Evolutionary conservation across 2,888 invertebrate genomes (phyloP), one percentile per base, ranked within the genome.

Genomic region (Caenorhabditis parvicauda): DNA sequence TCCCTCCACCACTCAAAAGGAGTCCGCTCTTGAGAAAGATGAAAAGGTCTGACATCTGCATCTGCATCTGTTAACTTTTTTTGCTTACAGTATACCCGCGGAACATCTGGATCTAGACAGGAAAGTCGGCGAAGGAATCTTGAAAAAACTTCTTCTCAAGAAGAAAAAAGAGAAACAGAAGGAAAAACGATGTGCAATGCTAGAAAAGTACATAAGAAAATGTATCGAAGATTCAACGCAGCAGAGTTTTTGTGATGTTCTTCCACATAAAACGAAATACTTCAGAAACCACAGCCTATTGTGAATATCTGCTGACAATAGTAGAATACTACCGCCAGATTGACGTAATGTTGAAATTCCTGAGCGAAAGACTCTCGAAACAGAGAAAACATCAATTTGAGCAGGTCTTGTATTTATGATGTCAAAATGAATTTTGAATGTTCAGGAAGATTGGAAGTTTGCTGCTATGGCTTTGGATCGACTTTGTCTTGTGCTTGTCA

Each of bases 111-210:
- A 56, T 42, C 52, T 74, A 35, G 64, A 64, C 28, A 37, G 74
- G 38, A 74, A 74, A 65, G 74, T 75, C 22, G 75, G 75, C 9
- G 65, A 70, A 14, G 75, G 75, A n/a, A 72, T 75, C 19, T 57
- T 75, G 44, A 64, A 61, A 38, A 57, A 57, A 29, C 25, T 62
- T 12, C 19, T 54, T 25, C 37, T 63, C 9, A 54, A 58, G 22
- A 55, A 60, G 39, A 66, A 61, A 42, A 65, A 55, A n/a, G 51
- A 61, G 42, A 50, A 55, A 12, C 54, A 63, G 43, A 48, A 58
- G 12, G 39, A 37, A n/a, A 56, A 60, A 32, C 50, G 67, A 3
- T 59, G 46, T 9, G 41, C 48, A 7, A 64, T 68, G 48, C 58
- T 72, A 41, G 72, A 70, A 44, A 72, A 72, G 42, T 72, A 72